Percentiles rank a stretch among this genome's conserved stretches.
These are phyloP conservation scores for Drosophila simulans DNA, from an alignment of 1,140 invertebrate genomes.

Conservation along the genomic window DNA sequence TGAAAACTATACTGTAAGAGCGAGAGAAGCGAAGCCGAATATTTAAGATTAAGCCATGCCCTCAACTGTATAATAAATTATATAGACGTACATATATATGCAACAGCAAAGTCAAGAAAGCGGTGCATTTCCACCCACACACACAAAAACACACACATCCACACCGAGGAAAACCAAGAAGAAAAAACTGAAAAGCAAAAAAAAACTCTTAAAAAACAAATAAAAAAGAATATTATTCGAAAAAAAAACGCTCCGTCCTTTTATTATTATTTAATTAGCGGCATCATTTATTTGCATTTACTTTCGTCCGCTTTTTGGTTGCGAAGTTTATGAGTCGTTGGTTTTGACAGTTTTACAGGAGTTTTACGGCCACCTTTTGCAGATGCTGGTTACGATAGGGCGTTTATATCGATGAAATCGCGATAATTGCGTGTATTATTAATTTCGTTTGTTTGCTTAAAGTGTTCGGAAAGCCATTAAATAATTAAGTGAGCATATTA, in stretches of 20 bases:
- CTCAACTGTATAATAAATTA: conserved; percentile 83
- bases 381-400: conserved; percentile 16
- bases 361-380: conserved; percentile 35
- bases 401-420: conserved; percentile 35
- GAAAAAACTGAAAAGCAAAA: conserved; percentile 65
- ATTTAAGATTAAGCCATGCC: conserved; percentile 80
- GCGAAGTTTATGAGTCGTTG: conserved; percentile 57
- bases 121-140: conserved; percentile 60
- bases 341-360: conserved; percentile 68
- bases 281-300: conserved; percentile 27
- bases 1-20: conserved; percentile 61
- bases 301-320: conserved; percentile 22
- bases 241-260: conserved; percentile 55
- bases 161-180: conserved; percentile 65
- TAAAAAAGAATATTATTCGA: conserved; percentile 82
- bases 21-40: conserved; percentile 53
- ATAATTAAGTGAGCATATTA: conserved; percentile 75
- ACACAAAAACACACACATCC: conserved; percentile 43
- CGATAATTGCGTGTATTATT: conserved; percentile 62
- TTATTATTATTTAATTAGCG: conserved; percentile 79
- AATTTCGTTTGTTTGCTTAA: conserved; percentile 67
- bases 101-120: conserved; percentile 72
- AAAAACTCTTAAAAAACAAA: conserved; percentile 75
- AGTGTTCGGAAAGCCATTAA: conserved; percentile 78
- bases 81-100: conserved; percentile 49